phyloP scores from a whole-genome alignment of 2,888 invertebrate genomes.

The Tetropium fuscum region DNA sequence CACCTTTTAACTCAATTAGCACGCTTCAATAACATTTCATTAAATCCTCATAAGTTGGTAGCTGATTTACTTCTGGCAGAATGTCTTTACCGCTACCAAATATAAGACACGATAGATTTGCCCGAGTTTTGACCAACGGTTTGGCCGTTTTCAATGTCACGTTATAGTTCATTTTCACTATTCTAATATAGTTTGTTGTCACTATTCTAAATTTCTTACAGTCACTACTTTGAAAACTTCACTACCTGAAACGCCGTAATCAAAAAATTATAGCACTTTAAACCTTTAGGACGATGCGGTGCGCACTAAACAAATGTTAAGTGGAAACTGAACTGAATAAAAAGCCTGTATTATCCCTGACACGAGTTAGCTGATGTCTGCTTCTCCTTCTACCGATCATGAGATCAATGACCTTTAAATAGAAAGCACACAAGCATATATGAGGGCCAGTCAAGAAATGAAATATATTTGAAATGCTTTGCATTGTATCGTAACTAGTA shows the following conservation, averaged over 20 bases:
- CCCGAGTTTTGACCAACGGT: neutral
- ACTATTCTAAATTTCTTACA: too few relatives aligned
- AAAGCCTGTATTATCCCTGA: too few relatives aligned
- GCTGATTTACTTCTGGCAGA: constrained; percentile 1
- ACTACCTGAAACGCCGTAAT: neutral
- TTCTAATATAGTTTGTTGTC: too few relatives aligned
- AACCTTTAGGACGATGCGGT: too few relatives aligned
- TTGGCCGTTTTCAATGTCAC: neutral
- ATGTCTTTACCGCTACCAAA: neutral
- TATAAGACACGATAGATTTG: neutral
- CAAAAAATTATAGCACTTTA: neutral
- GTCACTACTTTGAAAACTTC: neutral
- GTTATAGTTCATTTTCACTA: too few relatives aligned
- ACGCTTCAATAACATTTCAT: neutral
- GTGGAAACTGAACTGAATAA: neutral
- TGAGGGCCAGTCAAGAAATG: neutral
- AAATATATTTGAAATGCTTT: too few relatives aligned
- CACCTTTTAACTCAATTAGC: constrained; percentile 15
- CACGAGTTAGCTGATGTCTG: neutral
- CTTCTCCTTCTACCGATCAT: neutral
- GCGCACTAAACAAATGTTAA: neutral
- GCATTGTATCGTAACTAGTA: neutral
- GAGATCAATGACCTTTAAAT: neutral
- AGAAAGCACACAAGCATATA: neutral
- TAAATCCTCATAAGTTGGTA: constrained; percentile 12